phyloP scores from a whole-genome alignment of 1,140 invertebrate species.

The Drosophila nebulosa region DNA sequence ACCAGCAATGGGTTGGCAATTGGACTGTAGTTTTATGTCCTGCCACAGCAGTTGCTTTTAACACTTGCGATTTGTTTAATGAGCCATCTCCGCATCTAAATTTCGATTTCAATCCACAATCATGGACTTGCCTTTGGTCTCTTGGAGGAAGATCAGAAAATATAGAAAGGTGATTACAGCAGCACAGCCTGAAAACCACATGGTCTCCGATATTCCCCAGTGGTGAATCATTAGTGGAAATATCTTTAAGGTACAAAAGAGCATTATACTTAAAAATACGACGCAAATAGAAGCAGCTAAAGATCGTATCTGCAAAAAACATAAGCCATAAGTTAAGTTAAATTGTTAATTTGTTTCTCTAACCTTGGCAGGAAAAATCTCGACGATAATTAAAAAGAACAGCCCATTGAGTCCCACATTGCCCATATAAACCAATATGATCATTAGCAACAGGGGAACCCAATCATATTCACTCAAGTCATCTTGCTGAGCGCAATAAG shows the following conservation, averaged over 20 bases:
- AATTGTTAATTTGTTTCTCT: background rate
- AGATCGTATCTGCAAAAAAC: constrained; percentile 51
- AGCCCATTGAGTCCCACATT: constrained; percentile 69
- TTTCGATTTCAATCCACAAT: constrained; percentile 29
- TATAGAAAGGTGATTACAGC: constrained; percentile 57
- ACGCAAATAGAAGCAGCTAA: constrained; percentile 57
- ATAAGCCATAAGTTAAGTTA: background rate
- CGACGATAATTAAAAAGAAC: constrained; percentile 65
- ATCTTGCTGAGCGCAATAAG: constrained; percentile 28
- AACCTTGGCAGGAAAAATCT: constrained; percentile 73
- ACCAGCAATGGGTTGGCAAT: too few species aligned
- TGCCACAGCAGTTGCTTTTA: too few species aligned
- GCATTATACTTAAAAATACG: constrained; percentile 43
- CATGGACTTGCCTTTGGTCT: constrained; percentile 86
- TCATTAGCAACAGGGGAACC: constrained; percentile 65
- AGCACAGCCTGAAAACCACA: constrained; percentile 58
- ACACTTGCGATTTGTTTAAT: background rate
- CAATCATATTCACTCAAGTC: constrained; percentile 55
- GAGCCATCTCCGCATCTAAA: background rate
- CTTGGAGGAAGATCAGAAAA: constrained; percentile 82
- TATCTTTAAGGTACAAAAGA: constrained; percentile 55
- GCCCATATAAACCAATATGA: constrained; percentile 52
- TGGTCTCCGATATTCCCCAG: constrained; percentile 49
- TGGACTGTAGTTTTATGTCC: too few species aligned
- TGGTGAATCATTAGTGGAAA: constrained; percentile 55